Evolutionary conservation across 2,888 invertebrate species (phyloP), one percentile per base, ranked within the genome.

Genomic region (Agrochola circellaris): DNA sequence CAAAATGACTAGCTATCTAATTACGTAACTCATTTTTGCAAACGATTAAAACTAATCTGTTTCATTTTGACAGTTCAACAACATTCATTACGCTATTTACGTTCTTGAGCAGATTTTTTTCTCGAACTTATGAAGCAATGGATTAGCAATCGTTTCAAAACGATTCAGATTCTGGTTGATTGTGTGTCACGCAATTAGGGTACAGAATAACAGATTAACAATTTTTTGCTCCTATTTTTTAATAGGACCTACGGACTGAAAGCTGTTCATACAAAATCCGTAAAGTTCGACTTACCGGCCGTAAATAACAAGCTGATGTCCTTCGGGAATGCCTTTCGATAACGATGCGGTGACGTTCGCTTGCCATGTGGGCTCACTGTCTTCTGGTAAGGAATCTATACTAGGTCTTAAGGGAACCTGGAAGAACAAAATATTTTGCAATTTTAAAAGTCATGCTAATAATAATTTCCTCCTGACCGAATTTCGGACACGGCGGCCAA

Each of bases 261-360:
- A 56, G 26, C 1, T 26, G 13, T 26, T 58, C 7, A 30, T 58
- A 8, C 17, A 58, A 8, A 58, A 17, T 30, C 13, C 6, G n/a
- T 58, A 15, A 26, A 58, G 26, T 58, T 8, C 3, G 58, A 60
- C 30, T 30, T 34, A 96, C 96, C 94, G 94, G 89, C 95, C 96
- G 72, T 89, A 87, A 82, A 96, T 90, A 85, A 96, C 94, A 71
- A 97, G 89, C 89, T 97, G 95, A 80, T 95, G 91, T 74, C 97
- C 97, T 81, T 96, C 96, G 6, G 96, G 95, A 69, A 97, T 95
- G 26, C 97, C 96, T 38, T 94, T 93, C 86, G 96, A 87, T 83
- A 97, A 80, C 9, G 90, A 86, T 6, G 95, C 96, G 91, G 82
- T 97, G 94, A 89, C 97, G 89, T 93, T 97, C 1, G 94, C 91